Evolutionary conservation across 2,888 invertebrate species (phyloP).

Genomic region (Mesochorus sp.): DNA sequence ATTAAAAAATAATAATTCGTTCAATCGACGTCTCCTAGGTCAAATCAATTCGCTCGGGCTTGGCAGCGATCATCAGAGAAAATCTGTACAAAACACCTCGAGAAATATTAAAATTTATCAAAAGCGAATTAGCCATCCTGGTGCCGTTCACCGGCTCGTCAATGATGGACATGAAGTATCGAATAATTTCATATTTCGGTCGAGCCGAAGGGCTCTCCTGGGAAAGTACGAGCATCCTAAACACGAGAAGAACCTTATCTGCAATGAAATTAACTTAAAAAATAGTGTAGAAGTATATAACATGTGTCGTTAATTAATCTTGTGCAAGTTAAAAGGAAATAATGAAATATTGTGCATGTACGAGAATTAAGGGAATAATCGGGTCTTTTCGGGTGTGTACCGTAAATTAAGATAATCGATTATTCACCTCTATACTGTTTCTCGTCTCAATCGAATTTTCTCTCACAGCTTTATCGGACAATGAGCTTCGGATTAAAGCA

Average conservation of each 20-base stretch:
- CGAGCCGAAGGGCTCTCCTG: conserved; percentile 84
- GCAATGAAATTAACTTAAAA: not conserved
- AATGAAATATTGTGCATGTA: conserved; percentile 18
- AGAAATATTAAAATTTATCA: conserved; percentile 84
- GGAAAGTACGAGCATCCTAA: conserved; percentile 83
- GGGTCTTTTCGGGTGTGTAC: conserved; percentile 27
- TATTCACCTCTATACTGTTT: not conserved
- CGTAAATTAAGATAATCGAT: not conserved
- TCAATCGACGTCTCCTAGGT: conserved; percentile 67
- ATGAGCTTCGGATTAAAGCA: conserved; percentile 85
- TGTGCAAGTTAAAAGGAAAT: not conserved
- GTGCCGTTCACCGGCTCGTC: conserved; percentile 86
- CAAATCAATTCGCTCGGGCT: conserved; percentile 71
- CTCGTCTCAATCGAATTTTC: conserved; percentile 20
- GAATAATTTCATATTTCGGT: conserved; percentile 86
- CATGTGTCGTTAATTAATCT: conserved; percentile 25
- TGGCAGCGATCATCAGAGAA: conserved; percentile 84
- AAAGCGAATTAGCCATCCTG: conserved; percentile 83
- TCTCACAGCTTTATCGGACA: conserved; percentile 84
- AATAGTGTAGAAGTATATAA: too few relatives aligned
- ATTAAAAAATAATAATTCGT: too few relatives aligned
- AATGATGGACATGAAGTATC: conserved; percentile 85
- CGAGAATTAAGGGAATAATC: conserved; percentile 6
- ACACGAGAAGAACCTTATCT: not conserved
- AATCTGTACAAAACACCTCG: conserved; percentile 83